Percentiles rank a stretch among this genome's conserved stretches.
Conservation (phyloP, 2,888 invertebrate genomes). For the Ommatoiulus sabulosus region DNA sequence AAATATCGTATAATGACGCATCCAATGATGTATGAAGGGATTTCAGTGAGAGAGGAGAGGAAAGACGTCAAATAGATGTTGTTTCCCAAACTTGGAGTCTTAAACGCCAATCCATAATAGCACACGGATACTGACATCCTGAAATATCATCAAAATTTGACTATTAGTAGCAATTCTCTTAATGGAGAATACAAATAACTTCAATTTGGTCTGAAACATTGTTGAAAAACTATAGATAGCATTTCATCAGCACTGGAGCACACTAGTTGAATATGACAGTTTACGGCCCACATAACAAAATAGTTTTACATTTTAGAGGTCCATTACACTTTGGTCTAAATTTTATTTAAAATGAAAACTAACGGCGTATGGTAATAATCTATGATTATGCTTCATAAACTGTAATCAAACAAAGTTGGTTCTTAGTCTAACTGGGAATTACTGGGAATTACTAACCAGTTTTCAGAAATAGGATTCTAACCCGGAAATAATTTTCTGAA, state of each 20-base stretch:
- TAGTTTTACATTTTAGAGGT: too few species aligned
- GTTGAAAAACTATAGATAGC: not conserved
- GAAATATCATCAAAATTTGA: not conserved
- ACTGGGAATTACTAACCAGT: too few species aligned
- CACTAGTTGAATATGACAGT: too few species aligned
- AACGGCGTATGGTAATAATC: too few species aligned
- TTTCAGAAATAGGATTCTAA: too few species aligned
- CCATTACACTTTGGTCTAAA: too few species aligned
- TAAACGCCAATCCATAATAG: slow-evolving; percentile 57
- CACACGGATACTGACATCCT: slow-evolving; percentile 54
- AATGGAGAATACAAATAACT: not conserved
- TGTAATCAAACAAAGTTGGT: too few species aligned
- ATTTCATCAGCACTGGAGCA: not conserved
- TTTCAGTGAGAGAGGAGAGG: slow-evolving; percentile 55
- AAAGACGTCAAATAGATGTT: slow-evolving; percentile 51
- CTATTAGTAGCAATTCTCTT: not conserved
- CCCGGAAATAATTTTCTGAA: too few species aligned
- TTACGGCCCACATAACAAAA: too few species aligned
- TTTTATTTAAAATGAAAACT: too few species aligned
- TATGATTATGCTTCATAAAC: too few species aligned
- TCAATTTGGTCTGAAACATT: not conserved
- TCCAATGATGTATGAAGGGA: slow-evolving; percentile 56
- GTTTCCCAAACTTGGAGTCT: slow-evolving; percentile 51
- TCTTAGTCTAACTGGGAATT: too few species aligned
- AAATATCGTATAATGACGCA: slow-evolving; percentile 54